Base-by-base conservation (phyloP, 1,140 invertebrate genomes). In the Trichomalopsis sarcophagae region DNA sequence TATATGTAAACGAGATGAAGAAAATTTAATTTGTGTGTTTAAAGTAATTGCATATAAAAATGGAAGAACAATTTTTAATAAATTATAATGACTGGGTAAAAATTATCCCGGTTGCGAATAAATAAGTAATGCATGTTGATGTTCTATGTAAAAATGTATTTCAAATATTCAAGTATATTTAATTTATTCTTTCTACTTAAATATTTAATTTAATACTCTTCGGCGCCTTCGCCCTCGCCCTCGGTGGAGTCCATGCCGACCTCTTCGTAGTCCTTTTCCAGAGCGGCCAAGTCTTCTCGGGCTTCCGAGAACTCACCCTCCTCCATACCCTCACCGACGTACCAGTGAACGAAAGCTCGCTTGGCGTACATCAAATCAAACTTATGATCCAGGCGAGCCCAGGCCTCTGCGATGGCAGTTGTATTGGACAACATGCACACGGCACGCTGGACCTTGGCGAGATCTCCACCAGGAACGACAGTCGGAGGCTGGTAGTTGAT, bases 301-400 rank as follows among this genome's bases (percentile, higher is more conserved):
- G 95, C 95, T 89, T 95, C 95, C 5, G 93, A 92, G 89, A 95
- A 95, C 88, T 95, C 94, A 36, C 95, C 95, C 91, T 95, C 95
- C 87, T 95, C 95, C 94, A 95, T 95, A 83, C 95, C 94, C 87
- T 95, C 95, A 3, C 95, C 95, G 33, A 95, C 94, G 86, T 94
- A 94, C 95, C 95, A 95, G 87, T 95, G 95, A 40, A 95, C 94
- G 87, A 95, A 95, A 40, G 95, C 95, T 74, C 95, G 88, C 89
- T 96, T 95, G 68, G 94, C 94, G 86, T 95, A 95, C 95, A 95
- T 92, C 68, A 96, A 86, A 92, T 95, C 95, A 86, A 95, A 95
- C 88, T 95, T 95, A 87, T 95, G 94, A 89, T 95, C 94, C 10
- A 96, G 91, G n/a, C 95, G 91, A 62, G 94, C 94, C 95, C 95